Evolutionary conservation across 2,888 invertebrate genomes (phyloP), one percentile per base, ranked within the genome.

Genomic region (Polyommatus iphigenia): DNA sequence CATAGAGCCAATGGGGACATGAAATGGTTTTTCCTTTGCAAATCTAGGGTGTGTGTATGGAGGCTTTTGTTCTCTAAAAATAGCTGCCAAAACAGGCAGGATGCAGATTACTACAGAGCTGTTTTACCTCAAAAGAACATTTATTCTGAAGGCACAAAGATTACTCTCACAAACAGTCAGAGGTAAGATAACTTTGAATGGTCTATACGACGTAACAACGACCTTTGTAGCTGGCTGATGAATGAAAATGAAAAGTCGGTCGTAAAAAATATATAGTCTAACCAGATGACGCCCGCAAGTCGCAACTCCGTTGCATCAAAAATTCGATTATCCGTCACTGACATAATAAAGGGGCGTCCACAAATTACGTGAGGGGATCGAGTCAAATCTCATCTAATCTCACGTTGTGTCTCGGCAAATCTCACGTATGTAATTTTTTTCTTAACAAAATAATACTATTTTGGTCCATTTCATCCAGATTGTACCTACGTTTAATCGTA

Each of bases 191-290:
- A 18, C 54, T 18, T 18, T 18, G 54, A 54, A 54, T 18, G 5
- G 54, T 54, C 54, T 18, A 18, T 54, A n/a, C 62, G 24, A 67
- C 67, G 15, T 46, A 29, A 24, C 46, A 75, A 75, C 15, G 15
- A 75, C 29, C 24, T 46, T 46, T 73, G 50, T 75, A 46, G 29
- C 75, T 75, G 46, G 46, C 50, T 75, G 20, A 77, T 41, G 77
- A 67, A 67, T 77, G 46, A 29, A 77, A 77, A 75, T 41, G 20
- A 41, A 75, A 73, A 73, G 20, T 73, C 46, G 73, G 24, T 24
- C 20, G 20, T 20, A 73, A 32, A 29, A 41, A 41, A 41, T 10
- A 10, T 41, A 32, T 32, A 32, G 32, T 32, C 41, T 41, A 2
- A 41, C 3, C 10, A 41, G 10, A 41, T 10, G 10, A 41, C 10